Evolutionary conservation across 2,888 invertebrate species (phyloP).

Genomic region (Auanema freiburgensis): DNA sequence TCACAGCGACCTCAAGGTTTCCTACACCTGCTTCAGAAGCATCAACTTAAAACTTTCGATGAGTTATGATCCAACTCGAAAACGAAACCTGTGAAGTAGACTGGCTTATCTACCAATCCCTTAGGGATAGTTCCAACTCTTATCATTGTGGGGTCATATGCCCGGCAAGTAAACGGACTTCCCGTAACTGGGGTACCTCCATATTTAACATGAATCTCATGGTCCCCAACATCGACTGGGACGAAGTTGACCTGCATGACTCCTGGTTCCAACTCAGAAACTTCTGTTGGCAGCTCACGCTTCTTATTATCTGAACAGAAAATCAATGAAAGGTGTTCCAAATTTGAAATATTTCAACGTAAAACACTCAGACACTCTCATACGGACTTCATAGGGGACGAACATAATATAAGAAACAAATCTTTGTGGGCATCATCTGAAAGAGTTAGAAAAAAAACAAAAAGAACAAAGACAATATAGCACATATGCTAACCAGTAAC

Average conservation of each 20-base stretch:
- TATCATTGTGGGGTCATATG: constrained; percentile 83
- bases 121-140: constrained; percentile 78
- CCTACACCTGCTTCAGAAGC: constrained; percentile 97
- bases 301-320: constrained; percentile 48
- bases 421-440: neutral
- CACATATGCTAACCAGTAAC: constrained; percentile 46
- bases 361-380: constrained; percentile 12
- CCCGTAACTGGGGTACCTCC: constrained; percentile 74
- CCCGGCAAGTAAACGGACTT: constrained; percentile 85
- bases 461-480: neutral
- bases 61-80: neutral
- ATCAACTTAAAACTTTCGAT: constrained; percentile 72
- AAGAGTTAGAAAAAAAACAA: constrained; percentile 8
- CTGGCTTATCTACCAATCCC: constrained; percentile 82
- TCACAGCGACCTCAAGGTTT: constrained; percentile 95
- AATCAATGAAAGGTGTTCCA: neutral
- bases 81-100: constrained; percentile 73
- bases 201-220: constrained; percentile 65
- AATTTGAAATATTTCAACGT: constrained; percentile 8
- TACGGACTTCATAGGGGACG: constrained; percentile 7
- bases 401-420: constrained; percentile 6
- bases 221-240: constrained; percentile 83
- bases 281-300: constrained; percentile 44
- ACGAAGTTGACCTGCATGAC: constrained; percentile 77
- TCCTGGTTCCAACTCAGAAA: constrained; percentile 51